Evolutionary conservation across 37 sponge, comb jelly and placozoan species (phyloP).

Genomic region (Spongilla lacustris): DNA sequence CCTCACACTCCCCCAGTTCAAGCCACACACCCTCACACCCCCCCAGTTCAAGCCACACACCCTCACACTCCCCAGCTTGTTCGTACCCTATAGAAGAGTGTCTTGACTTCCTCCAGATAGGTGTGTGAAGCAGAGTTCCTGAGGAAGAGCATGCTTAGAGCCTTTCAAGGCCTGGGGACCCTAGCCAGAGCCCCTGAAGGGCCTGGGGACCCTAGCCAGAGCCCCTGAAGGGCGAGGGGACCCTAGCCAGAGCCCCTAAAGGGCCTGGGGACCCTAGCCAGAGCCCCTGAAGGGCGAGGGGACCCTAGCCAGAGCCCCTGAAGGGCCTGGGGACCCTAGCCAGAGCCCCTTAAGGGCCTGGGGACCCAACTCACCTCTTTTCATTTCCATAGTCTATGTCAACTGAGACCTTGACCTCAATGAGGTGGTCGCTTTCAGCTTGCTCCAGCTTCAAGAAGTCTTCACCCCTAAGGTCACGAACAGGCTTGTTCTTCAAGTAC

Average conservation of each 20-base stretch:
- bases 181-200: too few relatives aligned
- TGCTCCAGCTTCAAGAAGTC: conserved; percentile 86
- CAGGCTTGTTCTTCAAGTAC: conserved; percentile 91
- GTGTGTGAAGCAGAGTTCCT: conserved; percentile 34
- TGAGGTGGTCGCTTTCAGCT: conserved; percentile 82
- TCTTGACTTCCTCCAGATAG: conserved; percentile 90
- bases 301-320: too few relatives aligned
- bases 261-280: too few relatives aligned
- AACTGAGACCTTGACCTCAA: conserved; percentile 70
- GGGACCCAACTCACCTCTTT: conserved; percentile 22
- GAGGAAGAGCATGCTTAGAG: too few relatives aligned
- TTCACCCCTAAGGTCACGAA: conserved; percentile 84
- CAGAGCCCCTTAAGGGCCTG: too few relatives aligned
- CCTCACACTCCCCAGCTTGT: neutral
- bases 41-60: neutral
- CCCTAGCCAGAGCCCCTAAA: too few relatives aligned
- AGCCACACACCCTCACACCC: neutral
- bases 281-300: too few relatives aligned
- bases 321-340: too few relatives aligned
- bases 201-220: too few relatives aligned
- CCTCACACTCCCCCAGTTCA: too few relatives aligned
- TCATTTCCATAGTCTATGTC: conserved; percentile 53
- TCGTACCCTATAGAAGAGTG: conserved; percentile 82
- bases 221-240: too few relatives aligned
- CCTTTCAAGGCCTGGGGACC: too few relatives aligned